Percentiles rank a stretch among this genome's conserved stretches.
Conservation (phyloP, 2,888 invertebrate species). For the Latrodectus hesperus region DNA sequence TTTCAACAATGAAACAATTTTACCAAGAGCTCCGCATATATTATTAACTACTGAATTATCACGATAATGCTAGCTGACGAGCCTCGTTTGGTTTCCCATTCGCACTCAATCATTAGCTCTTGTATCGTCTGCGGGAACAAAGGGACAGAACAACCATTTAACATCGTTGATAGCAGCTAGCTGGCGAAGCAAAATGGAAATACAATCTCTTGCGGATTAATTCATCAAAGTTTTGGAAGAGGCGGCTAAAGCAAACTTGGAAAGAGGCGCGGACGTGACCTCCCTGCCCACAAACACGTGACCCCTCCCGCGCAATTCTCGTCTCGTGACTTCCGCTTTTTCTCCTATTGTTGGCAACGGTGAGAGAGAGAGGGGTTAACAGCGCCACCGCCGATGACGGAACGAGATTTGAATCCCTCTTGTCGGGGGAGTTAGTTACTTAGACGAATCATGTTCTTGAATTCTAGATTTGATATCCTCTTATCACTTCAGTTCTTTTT, state of each 20-base stretch:
- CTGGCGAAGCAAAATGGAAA: slow-evolving; percentile 1
- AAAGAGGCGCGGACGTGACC: slow-evolving; percentile 56
- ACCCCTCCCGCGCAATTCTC: slow-evolving; percentile 33
- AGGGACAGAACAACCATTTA: too few species aligned
- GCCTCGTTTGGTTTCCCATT: too few species aligned
- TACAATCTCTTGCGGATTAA: slow-evolving; percentile 26
- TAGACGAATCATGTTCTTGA: too few species aligned
- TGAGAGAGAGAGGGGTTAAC: not conserved
- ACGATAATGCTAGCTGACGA: too few species aligned
- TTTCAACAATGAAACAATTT: too few species aligned
- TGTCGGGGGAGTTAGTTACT: not conserved
- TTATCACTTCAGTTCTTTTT: too few species aligned
- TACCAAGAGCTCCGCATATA: too few species aligned
- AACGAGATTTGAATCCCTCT: slow-evolving; percentile 26
- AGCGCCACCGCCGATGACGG: slow-evolving; percentile 35
- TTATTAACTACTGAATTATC: too few species aligned
- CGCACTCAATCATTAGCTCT: too few species aligned
- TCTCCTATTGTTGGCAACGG: slow-evolving; percentile 7
- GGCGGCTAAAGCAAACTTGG: slow-evolving; percentile 22
- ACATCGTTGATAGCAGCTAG: too few species aligned
- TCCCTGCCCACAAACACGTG: slow-evolving; percentile 41
- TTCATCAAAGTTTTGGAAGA: slow-evolving; percentile 34
- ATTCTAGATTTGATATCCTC: too few species aligned
- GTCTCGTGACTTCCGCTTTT: slow-evolving; percentile 52
- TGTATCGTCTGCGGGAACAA: too few species aligned